Evolutionary conservation across 2,888 invertebrate species (phyloP), one percentile per base, ranked within the genome.

Genomic region (Gymnoscelis rufifasciata): DNA sequence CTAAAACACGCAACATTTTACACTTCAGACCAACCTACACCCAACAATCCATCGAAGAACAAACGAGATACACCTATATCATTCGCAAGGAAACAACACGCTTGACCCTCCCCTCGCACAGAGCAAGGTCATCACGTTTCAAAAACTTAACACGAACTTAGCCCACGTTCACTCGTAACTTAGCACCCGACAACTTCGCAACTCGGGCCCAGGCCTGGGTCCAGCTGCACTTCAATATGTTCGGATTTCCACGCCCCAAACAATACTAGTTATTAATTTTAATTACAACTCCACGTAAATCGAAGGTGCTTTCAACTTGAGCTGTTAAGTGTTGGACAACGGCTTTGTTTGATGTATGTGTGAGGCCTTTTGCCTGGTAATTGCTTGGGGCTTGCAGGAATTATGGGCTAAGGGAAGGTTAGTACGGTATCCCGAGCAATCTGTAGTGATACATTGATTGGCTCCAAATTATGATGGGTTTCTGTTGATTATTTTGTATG

Each of bases 171-270:
- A 31, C 45, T 52, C 19, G 12, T 40, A 36, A 35, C 47, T 62
- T 62, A 44, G 1, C 57, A 66, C 58, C 10, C 57, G 59, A 60
- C 61, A 67, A 74, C 68, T 74, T 74, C 63, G 62, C 67, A 66
- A 68, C 70, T 66, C 69, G 52, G 57, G 62, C 55, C 60, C 69
- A 51, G 57, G 62, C 55, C 60, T 62, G 6, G 14, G 19, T 19
- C 59, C 70, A 73, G 69, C 73, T 74, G 72, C 73, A 76, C 50
- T 55, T 64, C 68, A 64, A 73, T 71, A 68, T 68, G 72, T 74
- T 70, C 60, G 64, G 63, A 64, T 68, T 70, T 66, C 56, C 58
- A 38, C 51, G 44, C 55, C 59, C 58, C 41, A 59, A 66, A 66
- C 64, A 63, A 60, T 64, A 59, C 57, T 56, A 57, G 60, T 62